Evolutionary conservation across 2,888 invertebrate species (phyloP).

Genomic region (Agrochola macilenta): DNA sequence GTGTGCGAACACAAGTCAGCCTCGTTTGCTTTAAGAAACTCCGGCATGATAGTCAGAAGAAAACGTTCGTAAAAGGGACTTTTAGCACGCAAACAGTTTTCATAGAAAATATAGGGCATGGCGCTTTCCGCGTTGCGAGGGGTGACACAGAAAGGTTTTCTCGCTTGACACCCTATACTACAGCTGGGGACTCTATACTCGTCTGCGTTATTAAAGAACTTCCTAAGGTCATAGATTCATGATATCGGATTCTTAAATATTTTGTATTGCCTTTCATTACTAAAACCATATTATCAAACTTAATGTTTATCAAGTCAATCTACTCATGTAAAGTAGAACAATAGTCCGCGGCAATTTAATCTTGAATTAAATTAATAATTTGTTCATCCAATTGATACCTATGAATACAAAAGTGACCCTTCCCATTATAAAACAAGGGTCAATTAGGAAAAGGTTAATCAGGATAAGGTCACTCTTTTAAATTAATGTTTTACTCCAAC

Average conservation of each 20-base stretch:
- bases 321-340: constrained; percentile 1
- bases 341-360: constrained; percentile 10
- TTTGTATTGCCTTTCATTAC: constrained; percentile 18
- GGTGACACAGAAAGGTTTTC: constrained; percentile 87
- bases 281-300: not conserved
- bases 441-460: constrained; percentile 42
- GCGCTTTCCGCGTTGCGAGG: constrained; percentile 76
- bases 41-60: constrained; percentile 57
- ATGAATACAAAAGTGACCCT: constrained; percentile 42
- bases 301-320: not conserved
- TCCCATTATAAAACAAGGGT: constrained; percentile 33
- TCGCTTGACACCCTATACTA: constrained; percentile 75
- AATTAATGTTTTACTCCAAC: constrained; percentile 36
- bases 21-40: constrained; percentile 61
- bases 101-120: constrained; percentile 85
- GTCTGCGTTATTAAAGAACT: constrained; percentile 79
- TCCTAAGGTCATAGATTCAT: constrained; percentile 51
- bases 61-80: constrained; percentile 70
- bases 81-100: constrained; percentile 80
- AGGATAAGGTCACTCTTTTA: constrained; percentile 35
- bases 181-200: constrained; percentile 67
- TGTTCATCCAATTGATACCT: constrained; percentile 34
- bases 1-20: constrained; percentile 38
- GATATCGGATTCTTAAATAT: constrained; percentile 31
- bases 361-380: constrained; percentile 8